Evolutionary conservation across 2,888 invertebrate genomes (phyloP).

Genomic region (Pyrrhopygopsis socrates): DNA sequence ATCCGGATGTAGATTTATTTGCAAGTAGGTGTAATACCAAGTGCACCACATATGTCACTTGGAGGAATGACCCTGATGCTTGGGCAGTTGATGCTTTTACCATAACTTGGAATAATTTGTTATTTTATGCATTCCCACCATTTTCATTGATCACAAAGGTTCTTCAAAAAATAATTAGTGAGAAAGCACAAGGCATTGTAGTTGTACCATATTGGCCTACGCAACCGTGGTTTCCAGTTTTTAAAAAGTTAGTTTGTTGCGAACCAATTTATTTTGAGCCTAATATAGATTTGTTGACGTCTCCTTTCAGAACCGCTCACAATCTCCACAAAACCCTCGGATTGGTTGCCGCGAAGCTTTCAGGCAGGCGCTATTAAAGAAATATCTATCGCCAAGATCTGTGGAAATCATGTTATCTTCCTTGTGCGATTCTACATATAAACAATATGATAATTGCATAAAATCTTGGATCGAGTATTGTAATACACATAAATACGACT

Average conservation of each 20-base stretch:
- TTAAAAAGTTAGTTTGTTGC: neutral
- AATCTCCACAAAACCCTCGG: conserved; percentile 19
- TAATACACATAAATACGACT: conserved; percentile 5
- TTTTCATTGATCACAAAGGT: conserved; percentile 38
- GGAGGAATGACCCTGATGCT: conserved; percentile 37
- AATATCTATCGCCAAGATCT: conserved; percentile 21
- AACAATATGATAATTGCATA: conserved; percentile 48
- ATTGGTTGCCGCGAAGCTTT: conserved; percentile 40
- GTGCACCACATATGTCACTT: conserved; percentile 32
- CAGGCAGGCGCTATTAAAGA: conserved; percentile 24
- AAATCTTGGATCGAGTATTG: conserved; percentile 21
- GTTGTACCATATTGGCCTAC: conserved; percentile 60
- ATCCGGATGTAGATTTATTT: conserved; percentile 46
- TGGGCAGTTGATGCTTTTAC: conserved; percentile 51
- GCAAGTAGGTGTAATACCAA: conserved; percentile 40
- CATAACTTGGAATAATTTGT: conserved; percentile 11
- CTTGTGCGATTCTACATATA: conserved; percentile 29
- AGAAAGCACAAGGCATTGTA: conserved; percentile 45
- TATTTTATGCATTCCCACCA: conserved; percentile 63
- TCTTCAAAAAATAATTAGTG: conserved; percentile 51
- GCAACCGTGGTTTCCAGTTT: conserved; percentile 36
- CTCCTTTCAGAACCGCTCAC: conserved; percentile 19
- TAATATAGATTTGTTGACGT: neutral
- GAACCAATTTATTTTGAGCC: conserved; percentile 16
- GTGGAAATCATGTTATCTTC: conserved; percentile 46